Conservation (phyloP, 2,113 vertebrate species). For the Anolis sagrei region DNA sequence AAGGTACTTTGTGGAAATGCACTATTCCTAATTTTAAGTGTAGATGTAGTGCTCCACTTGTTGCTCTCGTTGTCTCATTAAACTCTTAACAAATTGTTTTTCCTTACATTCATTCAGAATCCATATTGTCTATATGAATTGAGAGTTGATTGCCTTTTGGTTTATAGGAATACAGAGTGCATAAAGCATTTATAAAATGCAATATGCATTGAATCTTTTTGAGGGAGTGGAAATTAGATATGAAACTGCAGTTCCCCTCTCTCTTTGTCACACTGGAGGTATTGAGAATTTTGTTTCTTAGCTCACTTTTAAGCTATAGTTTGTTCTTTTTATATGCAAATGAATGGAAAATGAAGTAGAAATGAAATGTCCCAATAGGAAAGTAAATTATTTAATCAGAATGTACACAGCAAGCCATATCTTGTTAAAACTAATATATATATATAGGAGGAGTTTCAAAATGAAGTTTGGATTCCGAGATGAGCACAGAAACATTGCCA, state of each 20-base stretch:
- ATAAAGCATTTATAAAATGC: not conserved
- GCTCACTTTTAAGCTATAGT: not conserved
- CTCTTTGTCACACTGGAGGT: not conserved
- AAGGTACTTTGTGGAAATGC: not conserved
- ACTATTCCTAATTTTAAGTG: not conserved
- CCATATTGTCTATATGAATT: not conserved
- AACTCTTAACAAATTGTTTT: not conserved
- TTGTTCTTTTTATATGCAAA: not conserved
- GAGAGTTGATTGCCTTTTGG: not conserved
- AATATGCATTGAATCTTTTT: not conserved
- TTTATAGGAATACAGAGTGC: not conserved
- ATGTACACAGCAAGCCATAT: not conserved
- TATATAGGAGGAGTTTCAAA: not conserved
- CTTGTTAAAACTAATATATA: not conserved
- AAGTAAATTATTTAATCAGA: not conserved
- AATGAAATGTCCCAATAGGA: not conserved
- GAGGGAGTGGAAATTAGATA: not conserved
- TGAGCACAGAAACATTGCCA: not conserved
- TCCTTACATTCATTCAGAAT: not conserved
- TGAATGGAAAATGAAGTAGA: not conserved
- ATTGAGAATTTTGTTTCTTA: conserved; percentile 6
- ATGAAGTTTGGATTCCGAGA: not conserved
- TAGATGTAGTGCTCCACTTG: not conserved
- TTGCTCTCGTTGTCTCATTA: not conserved
- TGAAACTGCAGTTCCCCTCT: not conserved